Base-by-base conservation (phyloP, 1,140 invertebrate genomes). In the Drosophila hydei region DNA sequence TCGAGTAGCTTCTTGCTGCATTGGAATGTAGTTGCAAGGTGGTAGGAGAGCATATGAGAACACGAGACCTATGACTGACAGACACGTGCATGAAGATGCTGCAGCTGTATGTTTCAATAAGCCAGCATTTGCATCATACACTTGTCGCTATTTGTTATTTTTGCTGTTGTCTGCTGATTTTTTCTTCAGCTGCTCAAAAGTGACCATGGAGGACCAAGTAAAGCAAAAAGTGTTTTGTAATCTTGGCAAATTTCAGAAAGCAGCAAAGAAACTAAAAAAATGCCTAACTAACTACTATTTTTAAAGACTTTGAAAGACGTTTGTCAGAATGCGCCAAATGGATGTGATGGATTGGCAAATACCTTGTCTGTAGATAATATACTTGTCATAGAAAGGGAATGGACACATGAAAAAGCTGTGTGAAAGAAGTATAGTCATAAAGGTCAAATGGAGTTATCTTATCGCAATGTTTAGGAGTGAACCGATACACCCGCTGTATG, bases 181-280 rank as follows among this genome's bases (percentile, higher is more conserved):
- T 27, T 5, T 27, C 9, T 9, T 30, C 27, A 9, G 7, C 27
- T 9, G 30, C 30, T 33, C 30, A 33, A 5, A 21, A n/a, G 48
- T 36, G 30, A 52, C 18, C 27, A 21, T 52, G 50, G 48, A 30
- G 25, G 48, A 33, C 25, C 48, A 33, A 51, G 6, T 52, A 19
- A 7, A 36, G 50, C 30, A 33, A 33, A 52, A 52, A 36, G 18
- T 18, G 27, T 51, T 12, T 25, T 45, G 43, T 45, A 45, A 47
- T 23, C 19, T n/a, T 47, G 45, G 16, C n/a, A 16, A 42, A 42
- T 42, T 42, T 18, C 19, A 47, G 19, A 47, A 23, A 33, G 30
- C 30, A 33, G 30, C 30, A 8, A 47, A 47, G 30, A 50, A 27
- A 25, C 14, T 1, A 23, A 47, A n/a, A 23, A 47, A 23, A 33